These are phyloP conservation scores for Tribolium castaneum DNA, from an alignment of 1,140 invertebrate species.

Conservation along the genomic window DNA sequence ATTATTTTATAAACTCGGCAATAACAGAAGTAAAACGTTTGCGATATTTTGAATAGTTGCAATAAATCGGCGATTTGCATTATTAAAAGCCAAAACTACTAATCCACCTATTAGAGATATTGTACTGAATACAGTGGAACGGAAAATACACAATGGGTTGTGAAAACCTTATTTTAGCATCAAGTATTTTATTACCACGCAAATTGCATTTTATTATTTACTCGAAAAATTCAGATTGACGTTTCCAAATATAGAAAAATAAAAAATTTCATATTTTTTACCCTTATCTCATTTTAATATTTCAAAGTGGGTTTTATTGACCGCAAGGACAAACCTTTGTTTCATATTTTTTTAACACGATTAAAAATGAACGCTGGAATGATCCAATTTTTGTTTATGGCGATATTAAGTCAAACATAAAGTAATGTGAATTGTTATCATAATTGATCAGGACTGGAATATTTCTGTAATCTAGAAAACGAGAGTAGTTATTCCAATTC, in stretches of 20 bases:
- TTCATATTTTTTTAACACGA: not conserved
- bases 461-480: no score
- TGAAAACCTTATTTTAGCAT: not conserved
- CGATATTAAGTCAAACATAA: no score
- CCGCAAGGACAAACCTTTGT: not conserved
- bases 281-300: not conserved
- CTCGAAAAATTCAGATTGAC: not conserved
- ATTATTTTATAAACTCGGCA: conserved; percentile 3
- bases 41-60: no score
- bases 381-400: no score
- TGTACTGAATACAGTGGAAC: not conserved
- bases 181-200: not conserved
- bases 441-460: no score
- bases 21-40: not conserved
- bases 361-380: no score
- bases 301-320: not conserved
- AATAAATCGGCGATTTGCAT: not conserved
- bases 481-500: no score
- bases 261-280: not conserved
- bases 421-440: no score
- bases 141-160: not conserved
- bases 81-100: not conserved
- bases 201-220: not conserved
- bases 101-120: not conserved
- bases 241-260: not conserved